Conservation (phyloP, 1,140 invertebrate genomes). For the Sminthurinus signatus region DNA sequence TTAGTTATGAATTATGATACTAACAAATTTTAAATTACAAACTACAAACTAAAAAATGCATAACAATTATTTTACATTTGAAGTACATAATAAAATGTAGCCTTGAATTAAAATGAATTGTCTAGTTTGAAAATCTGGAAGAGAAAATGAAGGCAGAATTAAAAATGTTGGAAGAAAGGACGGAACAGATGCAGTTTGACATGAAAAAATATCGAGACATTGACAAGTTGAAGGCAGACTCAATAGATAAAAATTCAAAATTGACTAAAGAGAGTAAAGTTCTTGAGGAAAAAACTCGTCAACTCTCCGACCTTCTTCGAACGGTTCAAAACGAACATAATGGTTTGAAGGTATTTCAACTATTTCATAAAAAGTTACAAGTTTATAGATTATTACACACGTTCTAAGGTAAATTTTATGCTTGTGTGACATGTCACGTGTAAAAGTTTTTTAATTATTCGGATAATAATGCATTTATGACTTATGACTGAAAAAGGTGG, state of each 20-base stretch:
- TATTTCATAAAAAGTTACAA: too few species aligned
- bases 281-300: constrained; percentile 45
- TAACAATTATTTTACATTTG: too few species aligned
- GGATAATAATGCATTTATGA: constrained; percentile 13
- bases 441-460: neutral
- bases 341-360: constrained; percentile 44
- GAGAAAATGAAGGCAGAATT: constrained; percentile 53
- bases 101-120: too few species aligned
- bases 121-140: constrained; percentile 52
- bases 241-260: constrained; percentile 49
- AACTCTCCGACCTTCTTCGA: constrained; percentile 41
- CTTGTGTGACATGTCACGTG: too few species aligned
- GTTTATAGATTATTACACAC: too few species aligned
- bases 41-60: too few species aligned
- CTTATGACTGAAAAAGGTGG: constrained; percentile 53
- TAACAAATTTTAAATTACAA: too few species aligned
- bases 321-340: constrained; percentile 42
- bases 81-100: too few species aligned
- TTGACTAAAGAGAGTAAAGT: constrained; percentile 49
- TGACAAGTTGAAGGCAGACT: constrained; percentile 47
- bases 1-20: too few species aligned
- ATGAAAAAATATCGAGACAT: constrained; percentile 50
- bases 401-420: too few species aligned
- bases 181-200: constrained; percentile 50
- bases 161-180: constrained; percentile 48